Evolutionary conservation across 2,113 vertebrate genomes (phyloP).

Genomic region (Pantherophis guttatus): DNA sequence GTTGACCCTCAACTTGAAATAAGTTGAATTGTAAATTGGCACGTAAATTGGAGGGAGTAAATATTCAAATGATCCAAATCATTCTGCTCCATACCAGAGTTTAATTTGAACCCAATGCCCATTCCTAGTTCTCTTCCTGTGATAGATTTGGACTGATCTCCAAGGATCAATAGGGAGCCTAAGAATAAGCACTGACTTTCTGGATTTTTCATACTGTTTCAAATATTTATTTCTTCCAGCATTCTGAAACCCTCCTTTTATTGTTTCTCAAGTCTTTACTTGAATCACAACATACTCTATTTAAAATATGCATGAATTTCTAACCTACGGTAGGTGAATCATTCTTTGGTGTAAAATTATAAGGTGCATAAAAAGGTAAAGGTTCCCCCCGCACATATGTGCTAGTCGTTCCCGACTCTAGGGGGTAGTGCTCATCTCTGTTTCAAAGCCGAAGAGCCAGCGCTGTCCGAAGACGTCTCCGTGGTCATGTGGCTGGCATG

Average conservation of each 20-base stretch:
- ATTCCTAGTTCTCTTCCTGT: background rate
- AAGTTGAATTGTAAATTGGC: background rate
- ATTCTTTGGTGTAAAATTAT: background rate
- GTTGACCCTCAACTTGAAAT: background rate
- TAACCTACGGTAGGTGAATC: background rate
- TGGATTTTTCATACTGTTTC: background rate
- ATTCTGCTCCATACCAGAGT: background rate
- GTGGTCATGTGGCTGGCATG: too few relatives aligned
- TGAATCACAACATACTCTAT: background rate
- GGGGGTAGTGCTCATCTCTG: too few relatives aligned
- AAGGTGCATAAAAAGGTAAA: background rate
- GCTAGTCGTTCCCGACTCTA: too few relatives aligned
- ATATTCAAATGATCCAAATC: background rate
- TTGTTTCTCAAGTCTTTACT: background rate
- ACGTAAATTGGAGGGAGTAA: background rate
- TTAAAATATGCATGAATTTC: background rate
- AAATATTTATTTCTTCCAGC: background rate
- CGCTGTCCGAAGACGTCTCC: too few relatives aligned
- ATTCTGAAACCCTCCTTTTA: background rate
- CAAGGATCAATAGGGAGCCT: background rate
- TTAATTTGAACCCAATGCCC: background rate
- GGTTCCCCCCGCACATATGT: too few relatives aligned
- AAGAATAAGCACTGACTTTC: background rate
- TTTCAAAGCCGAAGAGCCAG: too few relatives aligned
- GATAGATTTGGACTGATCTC: background rate